phyloP scores from a whole-genome alignment of 1,140 invertebrate species.

The Lasioglossum albipes region DNA sequence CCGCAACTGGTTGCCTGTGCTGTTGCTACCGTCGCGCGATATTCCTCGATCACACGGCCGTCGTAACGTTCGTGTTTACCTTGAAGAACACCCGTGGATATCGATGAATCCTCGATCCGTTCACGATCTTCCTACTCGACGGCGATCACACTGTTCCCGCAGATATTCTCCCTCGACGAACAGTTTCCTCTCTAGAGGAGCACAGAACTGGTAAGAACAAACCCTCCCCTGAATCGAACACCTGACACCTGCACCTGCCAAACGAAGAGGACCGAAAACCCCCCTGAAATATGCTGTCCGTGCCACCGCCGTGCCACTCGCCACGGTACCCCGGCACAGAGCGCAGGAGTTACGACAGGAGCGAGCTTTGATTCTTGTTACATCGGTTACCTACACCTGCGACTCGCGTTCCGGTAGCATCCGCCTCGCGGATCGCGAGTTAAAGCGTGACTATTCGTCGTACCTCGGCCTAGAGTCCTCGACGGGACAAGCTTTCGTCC shows the following conservation, averaged over 20 bases:
- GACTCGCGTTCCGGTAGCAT: conserved; percentile 63
- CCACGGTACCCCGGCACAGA: conserved; percentile 7
- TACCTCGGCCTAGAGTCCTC: conserved; percentile 71
- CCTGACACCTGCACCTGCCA: conserved; percentile 9
- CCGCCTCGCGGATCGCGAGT: conserved; percentile 74
- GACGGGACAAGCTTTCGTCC: conserved; percentile 61
- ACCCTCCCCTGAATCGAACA: conserved; percentile 4
- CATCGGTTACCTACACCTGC: conserved; percentile 46
- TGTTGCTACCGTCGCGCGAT: conserved; percentile 15
- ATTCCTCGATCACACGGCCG: background rate
- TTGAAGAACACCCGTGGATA: background rate
- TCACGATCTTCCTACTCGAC: background rate
- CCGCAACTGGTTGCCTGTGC: conserved; percentile 36
- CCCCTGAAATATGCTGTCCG: background rate
- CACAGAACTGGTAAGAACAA: background rate
- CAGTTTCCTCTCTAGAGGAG: background rate
- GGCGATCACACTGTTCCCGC: background rate
- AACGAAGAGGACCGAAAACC: background rate
- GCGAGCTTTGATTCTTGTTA: conserved; percentile 2
- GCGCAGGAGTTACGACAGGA: conserved; percentile 23
- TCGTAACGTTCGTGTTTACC: conserved; percentile 22
- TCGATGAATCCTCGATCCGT: conserved; percentile 32
- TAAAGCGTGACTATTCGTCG: conserved; percentile 75
- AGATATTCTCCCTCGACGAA: background rate
- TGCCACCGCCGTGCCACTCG: background rate